These are phyloP conservation scores for Copidosoma floridanum DNA, from an alignment of 1,140 invertebrate genomes.

Conservation along the genomic window DNA sequence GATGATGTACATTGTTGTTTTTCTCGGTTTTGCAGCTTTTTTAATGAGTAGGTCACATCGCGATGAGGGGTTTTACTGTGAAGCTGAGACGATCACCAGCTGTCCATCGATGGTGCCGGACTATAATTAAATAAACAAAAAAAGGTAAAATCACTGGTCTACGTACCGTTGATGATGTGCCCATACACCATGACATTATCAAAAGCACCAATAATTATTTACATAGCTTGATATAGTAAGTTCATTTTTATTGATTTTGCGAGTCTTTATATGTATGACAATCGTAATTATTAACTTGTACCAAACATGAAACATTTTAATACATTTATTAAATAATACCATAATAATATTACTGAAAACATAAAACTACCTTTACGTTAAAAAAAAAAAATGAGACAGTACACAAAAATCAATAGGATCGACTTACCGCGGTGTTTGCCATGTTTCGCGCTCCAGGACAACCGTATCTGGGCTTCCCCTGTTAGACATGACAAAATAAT, in stretches of 20 bases:
- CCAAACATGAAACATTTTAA: background rate
- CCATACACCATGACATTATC: no score
- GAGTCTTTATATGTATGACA: no score
- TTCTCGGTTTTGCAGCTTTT: background rate
- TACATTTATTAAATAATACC: background rate
- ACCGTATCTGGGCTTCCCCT: conserved; percentile 46
- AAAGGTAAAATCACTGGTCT: no score
- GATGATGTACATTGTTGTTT: no score
- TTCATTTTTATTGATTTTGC: no score
- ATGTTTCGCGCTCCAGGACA: conserved; percentile 41
- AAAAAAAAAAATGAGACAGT: background rate
- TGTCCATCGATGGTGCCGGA: conserved; percentile 40
- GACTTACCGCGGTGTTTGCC: conserved; percentile 47
- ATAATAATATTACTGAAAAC: background rate
- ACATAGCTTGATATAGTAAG: no score
- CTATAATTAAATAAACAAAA: conserved; percentile 38
- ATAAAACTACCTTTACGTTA: no score
- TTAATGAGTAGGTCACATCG: background rate
- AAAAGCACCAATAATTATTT: no score
- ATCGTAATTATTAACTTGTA: conserved; percentile 1
- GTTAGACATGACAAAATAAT: conserved; percentile 15
- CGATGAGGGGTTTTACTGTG: no score
- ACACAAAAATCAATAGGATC: conserved; percentile 4
- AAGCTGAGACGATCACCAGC: no score
- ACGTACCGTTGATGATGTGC: no score